Conservation (phyloP, 2,113 vertebrate species). For the Excalfactoria chinensis region DNA sequence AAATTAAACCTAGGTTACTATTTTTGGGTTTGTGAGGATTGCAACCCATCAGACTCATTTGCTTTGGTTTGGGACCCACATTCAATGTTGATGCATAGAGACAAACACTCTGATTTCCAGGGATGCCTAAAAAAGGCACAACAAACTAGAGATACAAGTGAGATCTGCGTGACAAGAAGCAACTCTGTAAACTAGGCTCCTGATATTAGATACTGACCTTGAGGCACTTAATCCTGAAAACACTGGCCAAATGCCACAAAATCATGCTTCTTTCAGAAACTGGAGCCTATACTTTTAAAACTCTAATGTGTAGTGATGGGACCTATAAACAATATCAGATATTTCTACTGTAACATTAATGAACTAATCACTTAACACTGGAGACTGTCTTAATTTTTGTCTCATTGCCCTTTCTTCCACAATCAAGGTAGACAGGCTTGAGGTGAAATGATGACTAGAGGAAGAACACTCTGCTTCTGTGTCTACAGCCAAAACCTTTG, state of each 20-base stretch:
- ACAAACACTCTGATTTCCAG: conserved; percentile 4
- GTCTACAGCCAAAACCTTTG: not conserved
- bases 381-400: not conserved
- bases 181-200: not conserved
- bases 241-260: not conserved
- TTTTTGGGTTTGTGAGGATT: not conserved
- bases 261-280: not conserved
- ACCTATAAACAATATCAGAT: not conserved
- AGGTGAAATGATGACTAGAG: not conserved
- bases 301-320: not conserved
- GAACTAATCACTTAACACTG: not conserved
- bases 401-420: not conserved
- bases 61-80: not conserved
- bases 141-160: not conserved
- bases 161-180: not conserved
- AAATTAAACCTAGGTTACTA: not conserved
- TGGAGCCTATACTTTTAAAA: not conserved
- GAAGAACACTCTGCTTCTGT: not conserved
- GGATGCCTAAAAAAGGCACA: not conserved
- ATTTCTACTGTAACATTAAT: not conserved
- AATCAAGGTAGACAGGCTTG: not conserved
- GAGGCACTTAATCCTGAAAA: not conserved
- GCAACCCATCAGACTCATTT: not conserved
- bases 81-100: rapidly evolving
- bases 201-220: not conserved